Evolutionary conservation across 2,888 invertebrate species (phyloP), one percentile per base, ranked within the genome.

Genomic region (Catocala fraxini): DNA sequence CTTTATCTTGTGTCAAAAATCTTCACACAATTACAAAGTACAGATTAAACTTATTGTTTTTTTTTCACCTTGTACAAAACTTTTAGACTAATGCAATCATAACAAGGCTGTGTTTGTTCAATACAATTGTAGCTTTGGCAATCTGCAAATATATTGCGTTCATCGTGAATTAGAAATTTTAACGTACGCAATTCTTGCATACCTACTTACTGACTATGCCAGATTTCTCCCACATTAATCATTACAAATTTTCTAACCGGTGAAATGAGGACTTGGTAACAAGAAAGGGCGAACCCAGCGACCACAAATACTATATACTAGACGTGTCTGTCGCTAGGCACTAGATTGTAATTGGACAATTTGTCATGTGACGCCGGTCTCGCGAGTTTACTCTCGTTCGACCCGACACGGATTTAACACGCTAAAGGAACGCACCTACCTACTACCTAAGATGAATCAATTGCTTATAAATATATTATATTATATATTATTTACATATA

Each of bases 281-380:
- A 64, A 58, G 51, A 67, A 63, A 67, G 68, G 73, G 65, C 59
- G 41, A 49, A 42, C 56, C 51, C 48, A 56, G 63, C 61, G 46
- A 45, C 43, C 13, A 51, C 49, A 80, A 72, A 73, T 80, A 25
- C 9, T 39, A 10, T 45, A 7, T 45, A 13, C 49, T 39, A 12
- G 39, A 59, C 49, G 71, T 77, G 72, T 61, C 51, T 73, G 65
- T 71, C 82, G 81, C 86, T 83, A 85, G 80, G 85, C 87, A 82
- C 65, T 68, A 81, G 68, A 81, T 75, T 70, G 80, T 86, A 89
- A 88, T 87, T 87, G 87, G 75, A 78, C 88, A 88, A 90, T 90
- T 89, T 88, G 83, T 80, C 80, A 68, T 75, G 25, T 72, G 78
- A 80, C 77, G 81, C 75, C 73, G 61, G 75, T 68, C 76, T 65